These are phyloP conservation scores for Oligia latruncula DNA, from an alignment of 2,888 invertebrate genomes.

Conservation along the genomic window DNA sequence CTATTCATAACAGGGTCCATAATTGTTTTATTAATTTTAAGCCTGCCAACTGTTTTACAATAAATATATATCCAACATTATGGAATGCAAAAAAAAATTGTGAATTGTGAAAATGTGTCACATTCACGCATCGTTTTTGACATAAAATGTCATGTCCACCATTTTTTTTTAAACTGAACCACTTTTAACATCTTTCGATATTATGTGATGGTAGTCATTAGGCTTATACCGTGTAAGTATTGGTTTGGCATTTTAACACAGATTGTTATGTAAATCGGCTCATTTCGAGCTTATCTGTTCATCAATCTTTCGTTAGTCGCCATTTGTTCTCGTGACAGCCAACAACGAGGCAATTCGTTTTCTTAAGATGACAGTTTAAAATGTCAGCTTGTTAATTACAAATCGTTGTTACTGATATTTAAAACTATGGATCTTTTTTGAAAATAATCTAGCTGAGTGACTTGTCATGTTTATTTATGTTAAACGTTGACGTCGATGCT, in stretches of 20 bases:
- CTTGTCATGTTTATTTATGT: conserved; percentile 21
- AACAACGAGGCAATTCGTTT: conserved; percentile 51
- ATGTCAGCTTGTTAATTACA: conserved; percentile 43
- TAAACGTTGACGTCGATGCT: neutral
- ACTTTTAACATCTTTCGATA: neutral
- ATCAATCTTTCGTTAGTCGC: conserved; percentile 50
- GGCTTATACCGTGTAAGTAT: conserved; percentile 23
- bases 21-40: neutral
- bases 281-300: conserved; percentile 42
- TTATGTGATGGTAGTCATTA: neutral
- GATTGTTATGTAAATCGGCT: conserved; percentile 50
- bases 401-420: conserved; percentile 34
- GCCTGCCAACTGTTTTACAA: neutral
- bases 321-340: conserved; percentile 57
- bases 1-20: neutral
- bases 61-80: too few relatives aligned
- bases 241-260: conserved; percentile 25
- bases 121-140: neutral
- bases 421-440: conserved; percentile 13
- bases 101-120: neutral
- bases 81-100: neutral
- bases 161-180: neutral
- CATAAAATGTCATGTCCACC: neutral
- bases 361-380: conserved; percentile 47
- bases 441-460: conserved; percentile 6